Evolutionary conservation across 2,888 invertebrate genomes (phyloP).

Genomic region (Macrophya annulata): DNA sequence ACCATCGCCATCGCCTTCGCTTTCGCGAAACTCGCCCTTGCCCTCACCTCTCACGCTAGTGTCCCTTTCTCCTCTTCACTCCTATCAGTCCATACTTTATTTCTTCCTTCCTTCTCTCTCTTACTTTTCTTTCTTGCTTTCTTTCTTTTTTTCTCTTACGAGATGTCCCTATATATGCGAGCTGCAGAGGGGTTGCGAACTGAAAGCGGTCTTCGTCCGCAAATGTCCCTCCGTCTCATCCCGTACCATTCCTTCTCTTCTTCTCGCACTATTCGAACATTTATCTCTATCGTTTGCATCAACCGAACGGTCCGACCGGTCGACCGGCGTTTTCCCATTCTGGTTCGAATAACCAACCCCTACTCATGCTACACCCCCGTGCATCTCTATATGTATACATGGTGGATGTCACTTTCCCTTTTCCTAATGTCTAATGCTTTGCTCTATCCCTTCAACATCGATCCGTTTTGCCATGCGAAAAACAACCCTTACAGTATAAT

Average conservation of each 20-base stretch:
- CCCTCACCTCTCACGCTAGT: constrained; percentile 56
- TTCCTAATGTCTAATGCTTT: constrained; percentile 13
- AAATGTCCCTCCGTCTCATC: constrained; percentile 61
- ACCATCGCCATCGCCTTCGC: constrained; percentile 56
- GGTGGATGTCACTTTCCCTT: constrained; percentile 32
- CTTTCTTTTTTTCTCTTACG: constrained; percentile 56
- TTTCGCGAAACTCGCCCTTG: constrained; percentile 60
- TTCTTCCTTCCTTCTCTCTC: constrained; percentile 55
- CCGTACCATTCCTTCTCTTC: constrained; percentile 59
- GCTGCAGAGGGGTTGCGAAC: background rate
- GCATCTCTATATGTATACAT: background rate
- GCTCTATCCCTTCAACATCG: constrained; percentile 25
- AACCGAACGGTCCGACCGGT: too few relatives aligned
- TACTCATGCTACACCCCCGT: background rate
- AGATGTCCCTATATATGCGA: background rate
- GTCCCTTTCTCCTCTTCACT: constrained; percentile 60
- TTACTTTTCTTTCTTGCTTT: constrained; percentile 56
- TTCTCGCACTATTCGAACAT: constrained; percentile 68
- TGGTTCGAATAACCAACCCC: constrained; percentile 29
- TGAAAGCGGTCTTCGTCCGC: background rate
- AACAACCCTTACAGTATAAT: background rate
- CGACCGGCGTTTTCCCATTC: constrained; percentile 27
- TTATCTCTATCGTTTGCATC: constrained; percentile 78
- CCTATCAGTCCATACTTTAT: constrained; percentile 36
- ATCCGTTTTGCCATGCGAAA: constrained; percentile 8